Evolutionary conservation across 2,888 invertebrate genomes (phyloP).

Genomic region (Scaptomyza reducta): DNA sequence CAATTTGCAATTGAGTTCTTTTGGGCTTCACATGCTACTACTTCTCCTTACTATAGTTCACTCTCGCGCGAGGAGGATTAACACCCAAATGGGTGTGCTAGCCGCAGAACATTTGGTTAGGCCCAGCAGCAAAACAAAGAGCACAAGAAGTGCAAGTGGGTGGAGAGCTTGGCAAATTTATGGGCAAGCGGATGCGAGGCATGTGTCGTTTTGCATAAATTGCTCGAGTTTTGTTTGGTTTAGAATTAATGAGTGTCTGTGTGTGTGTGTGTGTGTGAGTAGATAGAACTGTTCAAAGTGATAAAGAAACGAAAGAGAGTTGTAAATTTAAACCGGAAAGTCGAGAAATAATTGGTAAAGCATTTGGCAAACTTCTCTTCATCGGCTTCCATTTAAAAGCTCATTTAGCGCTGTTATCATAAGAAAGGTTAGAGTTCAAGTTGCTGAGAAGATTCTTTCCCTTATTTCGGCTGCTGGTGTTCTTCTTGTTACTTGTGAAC

Average conservation of each 20-base stretch:
- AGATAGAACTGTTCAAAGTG: constrained; percentile 13
- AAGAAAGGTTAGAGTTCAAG: background rate
- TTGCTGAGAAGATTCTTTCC: too few species aligned
- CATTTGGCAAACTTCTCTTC: background rate
- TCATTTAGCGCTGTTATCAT: background rate
- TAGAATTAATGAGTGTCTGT: constrained; percentile 64
- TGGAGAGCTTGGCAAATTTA: constrained; percentile 48
- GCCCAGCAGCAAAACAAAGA: constrained; percentile 34
- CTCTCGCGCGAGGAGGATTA: constrained; percentile 26
- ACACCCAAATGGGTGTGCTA: constrained; percentile 36
- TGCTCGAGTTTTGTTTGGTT: constrained; percentile 70
- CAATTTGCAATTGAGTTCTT: constrained; percentile 79
- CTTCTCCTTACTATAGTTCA: constrained; percentile 11
- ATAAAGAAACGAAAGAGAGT: constrained; percentile 12
- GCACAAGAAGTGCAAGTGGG: constrained; percentile 38
- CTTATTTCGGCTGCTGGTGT: too few species aligned
- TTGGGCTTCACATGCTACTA: constrained; percentile 21
- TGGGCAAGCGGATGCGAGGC: constrained; percentile 48
- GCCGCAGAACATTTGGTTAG: constrained; percentile 34
- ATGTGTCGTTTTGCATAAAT: constrained; percentile 75
- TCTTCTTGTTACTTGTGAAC: background rate
- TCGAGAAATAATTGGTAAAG: background rate
- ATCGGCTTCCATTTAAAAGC: background rate
- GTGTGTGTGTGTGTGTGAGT: constrained; percentile 35
- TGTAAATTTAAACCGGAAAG: constrained; percentile 3